Evolutionary conservation across 1,140 invertebrate genomes (phyloP).

Genomic region (Plutomurus gul): DNA sequence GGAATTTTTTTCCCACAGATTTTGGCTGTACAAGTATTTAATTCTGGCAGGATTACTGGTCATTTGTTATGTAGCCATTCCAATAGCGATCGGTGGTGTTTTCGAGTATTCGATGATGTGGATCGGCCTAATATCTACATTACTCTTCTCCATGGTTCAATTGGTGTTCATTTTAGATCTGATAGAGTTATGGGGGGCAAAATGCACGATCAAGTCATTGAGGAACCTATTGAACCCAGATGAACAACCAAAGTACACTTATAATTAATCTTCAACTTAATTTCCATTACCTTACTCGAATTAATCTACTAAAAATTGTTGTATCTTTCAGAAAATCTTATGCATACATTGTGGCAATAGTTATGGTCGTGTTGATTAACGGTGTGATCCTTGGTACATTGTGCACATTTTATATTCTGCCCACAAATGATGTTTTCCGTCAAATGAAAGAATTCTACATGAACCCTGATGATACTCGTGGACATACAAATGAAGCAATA

Average conservation of each 20-base stretch:
- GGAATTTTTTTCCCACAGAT: not conserved
- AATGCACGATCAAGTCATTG: not conserved
- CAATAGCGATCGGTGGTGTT: not conserved
- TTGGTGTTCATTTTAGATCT: constrained; percentile 31
- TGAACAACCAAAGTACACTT: too few species aligned
- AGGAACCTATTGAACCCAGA: not conserved
- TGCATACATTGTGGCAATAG: not conserved
- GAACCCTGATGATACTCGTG: not conserved
- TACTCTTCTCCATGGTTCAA: constrained; percentile 14
- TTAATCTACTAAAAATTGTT: too few species aligned
- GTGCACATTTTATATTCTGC: not conserved
- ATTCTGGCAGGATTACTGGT: not conserved
- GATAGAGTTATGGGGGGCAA: not conserved
- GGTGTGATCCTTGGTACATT: not conserved
- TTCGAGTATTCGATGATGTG: not conserved
- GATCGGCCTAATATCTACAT: not conserved
- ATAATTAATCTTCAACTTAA: too few species aligned
- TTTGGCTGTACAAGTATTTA: not conserved
- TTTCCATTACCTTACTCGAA: too few species aligned
- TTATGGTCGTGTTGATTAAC: not conserved
- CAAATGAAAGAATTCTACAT: not conserved
- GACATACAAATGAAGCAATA: too few species aligned
- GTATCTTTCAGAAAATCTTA: not conserved
- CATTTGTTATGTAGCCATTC: not conserved
- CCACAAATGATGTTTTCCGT: not conserved